Evolutionary conservation across 1,140 invertebrate species (phyloP).

Genomic region (Neodiprion virginianus): DNA sequence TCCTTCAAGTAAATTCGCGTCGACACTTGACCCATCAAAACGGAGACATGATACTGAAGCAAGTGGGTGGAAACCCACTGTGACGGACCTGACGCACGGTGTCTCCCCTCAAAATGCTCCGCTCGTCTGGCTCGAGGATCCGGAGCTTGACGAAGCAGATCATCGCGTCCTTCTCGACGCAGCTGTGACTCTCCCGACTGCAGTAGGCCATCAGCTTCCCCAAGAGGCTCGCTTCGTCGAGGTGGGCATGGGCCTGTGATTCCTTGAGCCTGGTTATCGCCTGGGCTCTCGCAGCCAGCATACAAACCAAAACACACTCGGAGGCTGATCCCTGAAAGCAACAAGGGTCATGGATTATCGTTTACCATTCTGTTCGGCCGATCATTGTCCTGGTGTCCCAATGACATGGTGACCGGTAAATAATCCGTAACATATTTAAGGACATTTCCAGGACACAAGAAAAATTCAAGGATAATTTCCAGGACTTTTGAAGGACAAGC

Average conservation of each 20-base stretch:
- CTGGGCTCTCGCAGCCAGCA: constrained; percentile 94
- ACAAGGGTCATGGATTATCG: constrained; percentile 12
- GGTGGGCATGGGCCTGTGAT: constrained; percentile 77
- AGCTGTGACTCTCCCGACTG: constrained; percentile 96
- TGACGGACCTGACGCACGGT: constrained; percentile 76
- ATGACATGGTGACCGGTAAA: no score
- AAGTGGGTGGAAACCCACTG: neutral
- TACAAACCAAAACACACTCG: constrained; percentile 94
- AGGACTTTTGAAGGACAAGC: no score
- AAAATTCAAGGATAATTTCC: no score
- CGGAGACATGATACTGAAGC: no score
- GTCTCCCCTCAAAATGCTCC: constrained; percentile 87
- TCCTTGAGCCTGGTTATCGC: constrained; percentile 91
- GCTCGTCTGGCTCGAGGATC: constrained; percentile 95
- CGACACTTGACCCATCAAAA: no score
- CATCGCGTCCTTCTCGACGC: constrained; percentile 99
- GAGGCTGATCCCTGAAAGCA: constrained; percentile 89
- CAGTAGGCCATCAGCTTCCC: constrained; percentile 96
- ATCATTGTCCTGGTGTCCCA: neutral
- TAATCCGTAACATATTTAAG: no score
- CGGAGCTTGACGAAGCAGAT: constrained; percentile 97
- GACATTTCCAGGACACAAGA: no score
- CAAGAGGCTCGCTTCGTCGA: constrained; percentile 92
- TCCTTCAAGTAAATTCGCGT: no score
- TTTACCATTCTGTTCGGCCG: neutral